Evolutionary conservation across 2,797 vertebrate species (phyloP).

Genomic region (Miichthys miiuy): DNA sequence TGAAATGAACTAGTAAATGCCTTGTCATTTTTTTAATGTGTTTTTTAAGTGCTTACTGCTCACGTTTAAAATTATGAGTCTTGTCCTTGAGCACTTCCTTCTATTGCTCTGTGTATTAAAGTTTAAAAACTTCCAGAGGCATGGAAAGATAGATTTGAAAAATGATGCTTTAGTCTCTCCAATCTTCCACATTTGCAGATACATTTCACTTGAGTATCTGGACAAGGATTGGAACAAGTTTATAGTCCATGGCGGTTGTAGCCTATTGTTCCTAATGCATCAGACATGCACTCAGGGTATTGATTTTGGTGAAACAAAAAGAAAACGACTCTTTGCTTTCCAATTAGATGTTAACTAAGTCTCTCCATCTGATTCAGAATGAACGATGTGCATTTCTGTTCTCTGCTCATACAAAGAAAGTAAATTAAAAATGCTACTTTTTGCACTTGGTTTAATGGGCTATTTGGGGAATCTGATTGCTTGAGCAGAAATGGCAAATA

Average conservation of each 20-base stretch:
- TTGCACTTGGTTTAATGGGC: conserved; percentile 66
- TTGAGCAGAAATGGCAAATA: conserved; percentile 73
- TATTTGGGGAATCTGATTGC: conserved; percentile 78
- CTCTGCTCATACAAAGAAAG: conserved; percentile 55
- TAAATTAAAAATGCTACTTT: conserved; percentile 70
- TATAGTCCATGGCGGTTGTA: conserved; percentile 23
- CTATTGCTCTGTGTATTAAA: conserved; percentile 8
- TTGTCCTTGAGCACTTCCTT: conserved; percentile 21
- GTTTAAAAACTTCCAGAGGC: conserved; percentile 10
- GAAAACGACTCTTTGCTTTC: conserved; percentile 42
- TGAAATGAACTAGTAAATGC: conserved; percentile 24
- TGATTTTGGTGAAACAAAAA: conserved; percentile 45
- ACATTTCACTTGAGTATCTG: conserved; percentile 3
- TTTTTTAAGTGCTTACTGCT: conserved; percentile 33
- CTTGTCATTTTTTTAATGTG: conserved; percentile 42
- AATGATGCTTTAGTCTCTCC: not conserved
- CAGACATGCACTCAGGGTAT: conserved; percentile 44
- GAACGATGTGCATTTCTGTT: conserved; percentile 51
- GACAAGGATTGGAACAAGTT: conserved; percentile 15
- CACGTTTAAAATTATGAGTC: conserved; percentile 22
- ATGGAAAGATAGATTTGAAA: not conserved
- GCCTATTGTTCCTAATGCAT: conserved; percentile 34
- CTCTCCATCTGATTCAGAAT: conserved; percentile 47
- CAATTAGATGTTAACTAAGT: conserved; percentile 56
- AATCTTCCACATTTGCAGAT: not conserved